Base-by-base conservation (phyloP, 2,888 invertebrate species). In the Stomorhina lunata region DNA sequence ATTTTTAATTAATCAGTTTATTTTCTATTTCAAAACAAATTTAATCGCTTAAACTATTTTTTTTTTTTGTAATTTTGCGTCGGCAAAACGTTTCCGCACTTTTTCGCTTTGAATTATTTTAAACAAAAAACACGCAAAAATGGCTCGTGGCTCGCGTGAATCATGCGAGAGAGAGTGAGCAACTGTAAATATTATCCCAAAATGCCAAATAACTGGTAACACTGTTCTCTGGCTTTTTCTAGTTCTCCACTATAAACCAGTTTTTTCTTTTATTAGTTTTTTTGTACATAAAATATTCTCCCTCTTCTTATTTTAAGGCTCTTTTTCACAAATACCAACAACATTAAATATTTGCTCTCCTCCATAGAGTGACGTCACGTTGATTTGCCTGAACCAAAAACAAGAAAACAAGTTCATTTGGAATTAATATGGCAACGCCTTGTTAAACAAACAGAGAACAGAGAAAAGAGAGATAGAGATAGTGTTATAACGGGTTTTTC, bases 311-410 rank as follows among this genome's bases (percentile, higher is more conserved):
- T 17, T 4, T 27, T 37, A 27, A 4, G 17, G 3, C 45, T 63
- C 29, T 43, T 3, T n/a, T 1, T 29, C 1, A 17, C 0, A 65
- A 29, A 17, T 27, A 17, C 40, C 25, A 10, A 61, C 25, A 57
- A 34, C n/a, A n/a, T n/a, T n/a, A n/a, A 17, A 22, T 45, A 27
- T 43, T 34, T 40, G 45, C 66, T 68, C 69, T 69, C 27, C 45
- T 20, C 10, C 43, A 3, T n/a, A 50, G 32, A 68, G 80, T 89
- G 89, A 88, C 88, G 88, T 88, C 89, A 88, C 80, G 80, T 78
- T 83, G 84, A 81, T 37, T 37, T 4, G n/a, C 9, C 10, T 1
- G 17, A 2, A 22, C 2, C 40, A 63, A 6, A 4, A 55, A 29
- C 50, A 71, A 65, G 12, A 55, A 50, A 55, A 37, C 27, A 22